Evolutionary conservation across 2,113 vertebrate genomes (phyloP).

Genomic region (Anguilla rostrata): DNA sequence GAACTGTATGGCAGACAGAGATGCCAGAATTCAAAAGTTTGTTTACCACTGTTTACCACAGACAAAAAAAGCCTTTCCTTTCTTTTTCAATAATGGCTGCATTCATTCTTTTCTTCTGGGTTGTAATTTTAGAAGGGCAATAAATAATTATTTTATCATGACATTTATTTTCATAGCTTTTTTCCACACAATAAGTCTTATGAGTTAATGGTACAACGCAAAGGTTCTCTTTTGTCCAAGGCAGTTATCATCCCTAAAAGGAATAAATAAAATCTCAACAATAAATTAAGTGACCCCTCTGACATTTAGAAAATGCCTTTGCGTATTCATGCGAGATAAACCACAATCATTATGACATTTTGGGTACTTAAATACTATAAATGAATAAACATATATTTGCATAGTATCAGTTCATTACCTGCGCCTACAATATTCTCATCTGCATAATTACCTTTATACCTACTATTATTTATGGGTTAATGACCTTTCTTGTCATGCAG

Average conservation of each 20-base stretch:
- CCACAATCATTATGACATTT: constrained; percentile 26
- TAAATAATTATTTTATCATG: neutral
- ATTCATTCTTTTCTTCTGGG: neutral
- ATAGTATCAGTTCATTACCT: constrained; percentile 8
- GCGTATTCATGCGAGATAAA: constrained; percentile 4
- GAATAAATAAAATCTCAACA: constrained; percentile 2
- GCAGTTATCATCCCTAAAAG: neutral
- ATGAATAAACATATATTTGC: constrained; percentile 21
- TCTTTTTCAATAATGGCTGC: neutral
- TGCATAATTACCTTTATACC: constrained; percentile 18
- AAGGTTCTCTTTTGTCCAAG: neutral
- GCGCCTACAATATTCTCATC: neutral
- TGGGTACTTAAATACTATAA: constrained; percentile 29
- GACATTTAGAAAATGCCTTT: constrained; percentile 15
- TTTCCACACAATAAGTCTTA: neutral
- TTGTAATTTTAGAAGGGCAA: neutral
- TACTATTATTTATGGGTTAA: neutral
- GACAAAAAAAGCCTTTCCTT: neutral
- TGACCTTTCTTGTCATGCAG: neutral
- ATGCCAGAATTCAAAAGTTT: neutral
- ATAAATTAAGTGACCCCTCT: constrained; percentile 5
- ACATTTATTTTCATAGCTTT: neutral
- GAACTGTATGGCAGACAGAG: neutral
- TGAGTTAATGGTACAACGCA: neutral
- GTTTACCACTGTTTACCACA: neutral